Evolutionary conservation across 23 tunicate genomes (phyloP).

Genomic region (Trididemnum miniatum): DNA sequence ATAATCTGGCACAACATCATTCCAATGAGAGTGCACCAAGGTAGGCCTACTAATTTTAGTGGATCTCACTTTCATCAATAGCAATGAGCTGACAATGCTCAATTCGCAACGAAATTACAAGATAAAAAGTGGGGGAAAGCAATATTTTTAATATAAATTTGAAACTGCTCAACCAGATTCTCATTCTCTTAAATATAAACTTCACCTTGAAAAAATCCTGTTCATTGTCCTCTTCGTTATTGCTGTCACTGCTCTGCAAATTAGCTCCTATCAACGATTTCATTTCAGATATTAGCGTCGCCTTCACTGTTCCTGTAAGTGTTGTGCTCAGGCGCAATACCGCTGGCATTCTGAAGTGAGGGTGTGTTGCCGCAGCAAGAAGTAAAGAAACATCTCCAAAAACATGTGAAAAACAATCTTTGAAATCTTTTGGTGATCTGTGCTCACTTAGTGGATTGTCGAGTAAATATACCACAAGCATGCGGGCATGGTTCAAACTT

Average conservation of each 20-base stretch:
- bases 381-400: constrained; percentile 6
- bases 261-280: background rate
- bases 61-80: background rate
- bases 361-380: constrained; percentile 6
- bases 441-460: constrained; percentile 10
- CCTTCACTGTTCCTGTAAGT: background rate
- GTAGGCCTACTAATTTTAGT: background rate
- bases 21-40: background rate
- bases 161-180: background rate
- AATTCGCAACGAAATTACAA: background rate
- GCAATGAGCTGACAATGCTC: background rate
- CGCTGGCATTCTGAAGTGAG: constrained; percentile 9
- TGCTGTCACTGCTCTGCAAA: background rate
- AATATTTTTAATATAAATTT: background rate
- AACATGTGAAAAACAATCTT: background rate
- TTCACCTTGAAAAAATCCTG: constrained; percentile 21
- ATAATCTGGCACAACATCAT: background rate
- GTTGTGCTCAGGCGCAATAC: background rate
- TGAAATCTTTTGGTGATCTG: constrained; percentile 10
- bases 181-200: background rate
- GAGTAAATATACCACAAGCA: constrained; percentile 9
- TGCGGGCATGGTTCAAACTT: background rate
- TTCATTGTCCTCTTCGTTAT: background rate
- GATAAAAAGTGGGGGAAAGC: background rate
- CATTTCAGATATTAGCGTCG: background rate